phyloP scores from a whole-genome alignment of 2,113 vertebrate genomes.

The Gobio gobio region DNA sequence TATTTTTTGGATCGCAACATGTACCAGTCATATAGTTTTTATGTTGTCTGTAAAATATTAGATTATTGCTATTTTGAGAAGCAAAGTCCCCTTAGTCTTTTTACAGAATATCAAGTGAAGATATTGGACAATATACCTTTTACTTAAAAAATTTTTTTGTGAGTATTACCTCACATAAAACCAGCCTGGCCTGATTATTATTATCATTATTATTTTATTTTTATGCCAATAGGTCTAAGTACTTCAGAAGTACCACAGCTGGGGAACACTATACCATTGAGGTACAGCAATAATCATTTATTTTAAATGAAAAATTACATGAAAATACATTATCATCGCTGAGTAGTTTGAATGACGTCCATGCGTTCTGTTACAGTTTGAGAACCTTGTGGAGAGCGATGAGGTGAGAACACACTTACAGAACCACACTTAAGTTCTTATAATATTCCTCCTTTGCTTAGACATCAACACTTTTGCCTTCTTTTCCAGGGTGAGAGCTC shows the following conservation, averaged over 20 bases:
- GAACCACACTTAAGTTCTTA: neutral
- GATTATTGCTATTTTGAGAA: neutral
- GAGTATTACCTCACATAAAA: neutral
- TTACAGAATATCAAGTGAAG: neutral
- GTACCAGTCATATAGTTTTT: neutral
- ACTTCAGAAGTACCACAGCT: conserved; percentile 74
- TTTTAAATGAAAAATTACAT: neutral
- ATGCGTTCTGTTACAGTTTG: conserved; percentile 72
- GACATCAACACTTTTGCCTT: conserved; percentile 18
- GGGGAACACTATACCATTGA: conserved; percentile 79
- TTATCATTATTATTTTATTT: neutral
- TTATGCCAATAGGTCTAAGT: conserved; percentile 72
- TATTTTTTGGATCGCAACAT: too few species aligned
- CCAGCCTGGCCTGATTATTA: neutral
- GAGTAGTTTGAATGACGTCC: neutral
- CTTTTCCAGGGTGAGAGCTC: conserved; percentile 74
- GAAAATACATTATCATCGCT: neutral
- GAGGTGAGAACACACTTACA: conserved; percentile 69
- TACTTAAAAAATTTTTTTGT: neutral
- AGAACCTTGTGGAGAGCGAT: conserved; percentile 81
- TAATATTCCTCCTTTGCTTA: conserved; percentile 3
- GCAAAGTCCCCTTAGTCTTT: neutral
- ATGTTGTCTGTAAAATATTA: neutral
- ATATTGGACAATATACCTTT: neutral
- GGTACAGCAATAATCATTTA: conserved; percentile 26